A percentile compares a stretch with the other conserved stretches of the same genome.
These are phyloP conservation scores for Apamea sordens DNA, from an alignment of 2,888 invertebrate genomes.

Conservation along the genomic window DNA sequence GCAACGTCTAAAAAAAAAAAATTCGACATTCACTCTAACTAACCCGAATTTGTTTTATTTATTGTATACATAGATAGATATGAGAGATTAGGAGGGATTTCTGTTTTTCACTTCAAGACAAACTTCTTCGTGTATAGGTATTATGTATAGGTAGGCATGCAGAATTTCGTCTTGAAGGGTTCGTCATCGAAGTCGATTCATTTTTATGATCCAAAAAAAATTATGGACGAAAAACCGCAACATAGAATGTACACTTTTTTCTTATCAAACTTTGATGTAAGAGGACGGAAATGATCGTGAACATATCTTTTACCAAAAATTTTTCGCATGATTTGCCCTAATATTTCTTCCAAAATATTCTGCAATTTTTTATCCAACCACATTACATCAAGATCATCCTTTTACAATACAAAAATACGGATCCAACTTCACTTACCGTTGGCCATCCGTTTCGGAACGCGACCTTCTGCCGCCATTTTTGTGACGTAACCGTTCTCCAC, in stretches of 20 bases:
- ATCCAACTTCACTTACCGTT: slow-evolving; percentile 28
- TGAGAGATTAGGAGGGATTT: no score
- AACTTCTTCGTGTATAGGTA: no score
- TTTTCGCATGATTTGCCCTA: background rate
- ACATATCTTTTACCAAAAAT: background rate
- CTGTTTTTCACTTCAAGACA: no score
- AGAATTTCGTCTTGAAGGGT: no score
- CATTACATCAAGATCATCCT: background rate
- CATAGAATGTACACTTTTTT: background rate
- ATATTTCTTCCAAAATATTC: slow-evolving; percentile 8
- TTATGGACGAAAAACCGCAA: background rate
- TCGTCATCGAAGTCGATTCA: background rate
- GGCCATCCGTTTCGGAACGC: slow-evolving; percentile 4
- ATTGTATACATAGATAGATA: no score
- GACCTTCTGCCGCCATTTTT: slow-evolving; percentile 1
- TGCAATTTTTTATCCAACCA: slow-evolving; percentile 3
- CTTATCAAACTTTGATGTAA: background rate
- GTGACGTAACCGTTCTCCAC: slow-evolving; percentile 38
- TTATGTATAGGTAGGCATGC: no score
- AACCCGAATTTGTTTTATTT: no score
- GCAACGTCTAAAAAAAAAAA: no score
- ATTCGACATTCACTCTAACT: no score
- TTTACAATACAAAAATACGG: slow-evolving; percentile 5
- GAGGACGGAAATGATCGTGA: background rate
- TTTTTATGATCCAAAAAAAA: background rate